phyloP scores from a whole-genome alignment of 2,888 invertebrate genomes.

The Tromatobia lineatoria region DNA sequence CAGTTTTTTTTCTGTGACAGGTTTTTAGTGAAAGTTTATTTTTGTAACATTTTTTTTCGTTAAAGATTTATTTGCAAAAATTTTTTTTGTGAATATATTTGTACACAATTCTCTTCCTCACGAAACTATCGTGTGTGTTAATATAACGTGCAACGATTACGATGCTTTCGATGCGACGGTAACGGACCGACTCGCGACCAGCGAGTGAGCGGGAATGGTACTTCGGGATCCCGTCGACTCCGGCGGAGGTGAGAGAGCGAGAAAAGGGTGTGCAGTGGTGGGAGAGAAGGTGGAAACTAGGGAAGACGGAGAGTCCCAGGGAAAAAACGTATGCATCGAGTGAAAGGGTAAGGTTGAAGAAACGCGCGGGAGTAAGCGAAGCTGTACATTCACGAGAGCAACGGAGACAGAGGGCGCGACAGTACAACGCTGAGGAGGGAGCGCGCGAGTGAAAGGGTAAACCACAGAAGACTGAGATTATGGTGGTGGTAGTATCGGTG shows the following conservation, averaged over 20 bases:
- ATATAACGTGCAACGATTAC: background rate
- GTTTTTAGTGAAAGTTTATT: no score
- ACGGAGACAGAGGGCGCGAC: constrained; percentile 26
- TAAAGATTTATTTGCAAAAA: no score
- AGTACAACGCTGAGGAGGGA: no score
- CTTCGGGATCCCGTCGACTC: background rate
- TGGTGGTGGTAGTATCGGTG: constrained; percentile 33
- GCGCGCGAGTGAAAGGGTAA: constrained; percentile 66
- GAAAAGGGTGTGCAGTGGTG: constrained; percentile 52
- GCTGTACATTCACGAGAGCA: constrained; percentile 45
- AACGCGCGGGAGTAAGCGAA: constrained; percentile 61
- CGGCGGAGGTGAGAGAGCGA: constrained; percentile 46
- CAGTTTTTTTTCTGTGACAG: no score
- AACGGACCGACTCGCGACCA: constrained; percentile 47
- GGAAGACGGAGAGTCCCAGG: constrained; percentile 54
- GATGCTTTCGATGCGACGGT: constrained; percentile 33
- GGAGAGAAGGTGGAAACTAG: constrained; percentile 60
- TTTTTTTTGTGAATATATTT: no score
- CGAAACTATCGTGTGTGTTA: no score
- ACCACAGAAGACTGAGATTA: constrained; percentile 8
- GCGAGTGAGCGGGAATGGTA: constrained; percentile 48
- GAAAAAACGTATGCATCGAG: constrained; percentile 68
- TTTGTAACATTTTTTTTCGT: no score
- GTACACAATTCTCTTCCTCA: no score
- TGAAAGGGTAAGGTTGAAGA: constrained; percentile 70